Conservation (phyloP, 2,113 vertebrate species). For the Antigone vipio region DNA sequence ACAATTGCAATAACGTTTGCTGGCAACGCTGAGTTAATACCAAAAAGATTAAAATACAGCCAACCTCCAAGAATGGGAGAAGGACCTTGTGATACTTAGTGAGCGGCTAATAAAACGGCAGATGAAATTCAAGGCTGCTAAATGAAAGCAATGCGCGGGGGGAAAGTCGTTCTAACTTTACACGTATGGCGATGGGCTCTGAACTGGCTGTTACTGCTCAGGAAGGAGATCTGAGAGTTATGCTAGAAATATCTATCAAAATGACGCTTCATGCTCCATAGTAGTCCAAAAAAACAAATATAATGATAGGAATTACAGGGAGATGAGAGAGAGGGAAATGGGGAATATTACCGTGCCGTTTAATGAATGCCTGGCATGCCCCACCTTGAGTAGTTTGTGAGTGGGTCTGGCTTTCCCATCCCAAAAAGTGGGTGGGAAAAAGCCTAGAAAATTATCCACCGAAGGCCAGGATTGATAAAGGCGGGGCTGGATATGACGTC, state of each 20-base stretch:
- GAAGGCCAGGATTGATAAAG: neutral
- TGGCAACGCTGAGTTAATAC: neutral
- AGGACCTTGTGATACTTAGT: constrained; percentile 31
- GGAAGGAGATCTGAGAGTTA: constrained; percentile 1
- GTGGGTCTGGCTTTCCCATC: neutral
- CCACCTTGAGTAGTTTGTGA: neutral
- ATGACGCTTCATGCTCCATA: neutral
- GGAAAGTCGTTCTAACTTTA: constrained; percentile 7
- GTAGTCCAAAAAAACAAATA: neutral
- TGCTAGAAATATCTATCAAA: constrained; percentile 31
- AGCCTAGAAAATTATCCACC: neutral
- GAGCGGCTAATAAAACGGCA: constrained; percentile 1
- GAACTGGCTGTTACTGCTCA: constrained; percentile 8
- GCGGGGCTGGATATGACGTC: neutral
- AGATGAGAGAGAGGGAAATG: neutral
- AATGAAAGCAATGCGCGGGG: constrained; percentile 58
- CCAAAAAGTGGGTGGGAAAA: neutral
- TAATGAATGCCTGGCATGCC: neutral
- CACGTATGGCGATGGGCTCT: neutral
- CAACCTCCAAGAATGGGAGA: neutral
- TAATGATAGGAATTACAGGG: neutral
- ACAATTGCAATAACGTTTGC: neutral
- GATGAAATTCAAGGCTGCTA: constrained; percentile 50
- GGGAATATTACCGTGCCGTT: neutral
- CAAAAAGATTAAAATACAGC: constrained; percentile 20